Percentiles rank a stretch among this genome's conserved stretches.
Evolutionary conservation across 1,140 invertebrate genomes (phyloP).

Genomic region (Trichoplusia ni): DNA sequence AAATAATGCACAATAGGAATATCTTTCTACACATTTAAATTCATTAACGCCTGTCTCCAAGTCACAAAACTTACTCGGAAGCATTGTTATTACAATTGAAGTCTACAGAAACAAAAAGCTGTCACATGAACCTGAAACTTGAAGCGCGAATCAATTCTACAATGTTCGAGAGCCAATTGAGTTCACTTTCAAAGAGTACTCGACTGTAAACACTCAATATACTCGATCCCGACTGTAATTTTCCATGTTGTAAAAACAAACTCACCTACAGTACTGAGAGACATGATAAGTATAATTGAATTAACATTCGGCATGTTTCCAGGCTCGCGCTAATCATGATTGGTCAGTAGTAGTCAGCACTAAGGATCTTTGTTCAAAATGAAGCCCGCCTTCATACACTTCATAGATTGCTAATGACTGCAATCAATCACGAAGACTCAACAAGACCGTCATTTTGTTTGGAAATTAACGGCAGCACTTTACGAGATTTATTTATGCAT

Average conservation of each 20-base stretch:
- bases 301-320: constrained; percentile 12
- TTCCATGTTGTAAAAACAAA: not conserved
- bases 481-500: constrained; percentile 1
- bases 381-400: constrained; percentile 8
- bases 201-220: not conserved
- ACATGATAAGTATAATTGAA: not conserved
- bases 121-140: too few species aligned
- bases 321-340: not conserved
- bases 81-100: too few species aligned
- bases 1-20: too few species aligned
- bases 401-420: constrained; percentile 28
- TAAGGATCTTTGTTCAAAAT: not conserved
- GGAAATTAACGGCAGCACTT: constrained; percentile 4
- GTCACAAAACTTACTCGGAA: too few species aligned
- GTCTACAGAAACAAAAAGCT: too few species aligned
- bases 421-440: constrained; percentile 47
- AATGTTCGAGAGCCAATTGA: too few species aligned
- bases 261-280: not conserved
- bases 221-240: not conserved
- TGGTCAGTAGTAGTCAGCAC: not conserved
- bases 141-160: too few species aligned
- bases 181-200: not conserved
- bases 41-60: too few species aligned
- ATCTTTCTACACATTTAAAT: too few species aligned
- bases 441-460: constrained; percentile 10